These are phyloP conservation scores for Holacanthus passer DNA, from an alignment of 2,113 vertebrate genomes.

Conservation along the genomic window DNA sequence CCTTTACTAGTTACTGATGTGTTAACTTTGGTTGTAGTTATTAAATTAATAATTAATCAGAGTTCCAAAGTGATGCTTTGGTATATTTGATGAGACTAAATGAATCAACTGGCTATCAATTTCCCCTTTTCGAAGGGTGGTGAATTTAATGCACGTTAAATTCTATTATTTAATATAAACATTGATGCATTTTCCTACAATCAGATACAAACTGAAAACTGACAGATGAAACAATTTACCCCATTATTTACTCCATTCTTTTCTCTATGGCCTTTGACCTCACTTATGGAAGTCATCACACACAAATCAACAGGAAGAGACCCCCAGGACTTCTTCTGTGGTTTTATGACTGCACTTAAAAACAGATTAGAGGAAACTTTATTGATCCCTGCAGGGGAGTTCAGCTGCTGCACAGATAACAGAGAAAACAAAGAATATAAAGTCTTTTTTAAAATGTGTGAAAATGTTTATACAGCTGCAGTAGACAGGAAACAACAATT, in stretches of 20 bases:
- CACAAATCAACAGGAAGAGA: slow-evolving; percentile 5
- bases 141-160: too few species aligned
- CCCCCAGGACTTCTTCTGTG: background rate
- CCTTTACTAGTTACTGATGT: too few species aligned
- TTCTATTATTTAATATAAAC: too few species aligned
- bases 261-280: slow-evolving; percentile 14
- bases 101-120: too few species aligned
- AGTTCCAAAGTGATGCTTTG: too few species aligned
- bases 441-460: background rate
- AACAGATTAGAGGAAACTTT: slow-evolving; percentile 1
- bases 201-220: background rate
- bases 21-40: too few species aligned
- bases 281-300: background rate
- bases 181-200: too few species aligned
- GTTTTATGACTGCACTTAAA: slow-evolving; percentile 45
- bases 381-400: background rate
- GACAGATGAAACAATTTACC: background rate
- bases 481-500: too few species aligned
- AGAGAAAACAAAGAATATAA: background rate
- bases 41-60: too few species aligned
- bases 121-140: too few species aligned
- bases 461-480: too few species aligned
- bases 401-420: background rate
- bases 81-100: too few species aligned
- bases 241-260: background rate